These are phyloP conservation scores for Odontocerum albicorne DNA, from an alignment of 2,888 invertebrate species.

Conservation along the genomic window DNA sequence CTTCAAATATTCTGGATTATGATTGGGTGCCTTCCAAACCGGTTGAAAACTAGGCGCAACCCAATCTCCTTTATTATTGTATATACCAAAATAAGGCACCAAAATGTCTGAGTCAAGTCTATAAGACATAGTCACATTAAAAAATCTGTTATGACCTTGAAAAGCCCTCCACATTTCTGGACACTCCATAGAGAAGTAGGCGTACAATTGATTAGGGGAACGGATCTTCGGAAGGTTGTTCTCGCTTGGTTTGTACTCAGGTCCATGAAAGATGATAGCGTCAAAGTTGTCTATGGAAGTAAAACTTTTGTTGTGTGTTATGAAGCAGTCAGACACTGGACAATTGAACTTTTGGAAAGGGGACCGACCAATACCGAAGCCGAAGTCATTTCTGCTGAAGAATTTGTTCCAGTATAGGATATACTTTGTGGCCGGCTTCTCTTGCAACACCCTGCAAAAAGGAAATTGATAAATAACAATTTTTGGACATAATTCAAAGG, in stretches of 20 bases:
- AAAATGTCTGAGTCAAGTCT: slow-evolving; percentile 53
- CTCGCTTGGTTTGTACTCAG: slow-evolving; percentile 43
- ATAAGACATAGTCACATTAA: slow-evolving; percentile 61
- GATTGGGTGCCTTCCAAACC: slow-evolving; percentile 38
- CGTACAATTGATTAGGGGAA: slow-evolving; percentile 49
- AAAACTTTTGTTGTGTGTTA: slow-evolving; percentile 46
- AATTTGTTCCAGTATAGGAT: slow-evolving; percentile 41
- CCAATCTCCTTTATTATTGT: slow-evolving; percentile 40
- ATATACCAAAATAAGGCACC: slow-evolving; percentile 47
- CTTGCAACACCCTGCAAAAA: too few species aligned
- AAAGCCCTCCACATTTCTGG: slow-evolving; percentile 40
- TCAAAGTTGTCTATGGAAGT: slow-evolving; percentile 49
- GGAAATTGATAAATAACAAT: too few species aligned
- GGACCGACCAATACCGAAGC: slow-evolving; percentile 48
- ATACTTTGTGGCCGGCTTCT: too few species aligned
- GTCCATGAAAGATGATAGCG: slow-evolving; percentile 56
- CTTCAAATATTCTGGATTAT: neutral
- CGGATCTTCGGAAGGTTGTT: slow-evolving; percentile 45
- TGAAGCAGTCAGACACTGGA: slow-evolving; percentile 48
- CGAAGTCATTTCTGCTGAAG: slow-evolving; percentile 45
- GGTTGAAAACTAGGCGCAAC: slow-evolving; percentile 41
- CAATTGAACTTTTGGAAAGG: slow-evolving; percentile 41
- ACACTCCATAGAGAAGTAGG: slow-evolving; percentile 53
- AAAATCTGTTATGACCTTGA: slow-evolving; percentile 46
- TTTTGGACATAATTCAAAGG: too few species aligned